A percentile compares a stretch with the other conserved stretches of the same genome.
These are phyloP conservation scores for Setophaga coronata DNA, from an alignment of 2,113 vertebrate species.

Conservation along the genomic window DNA sequence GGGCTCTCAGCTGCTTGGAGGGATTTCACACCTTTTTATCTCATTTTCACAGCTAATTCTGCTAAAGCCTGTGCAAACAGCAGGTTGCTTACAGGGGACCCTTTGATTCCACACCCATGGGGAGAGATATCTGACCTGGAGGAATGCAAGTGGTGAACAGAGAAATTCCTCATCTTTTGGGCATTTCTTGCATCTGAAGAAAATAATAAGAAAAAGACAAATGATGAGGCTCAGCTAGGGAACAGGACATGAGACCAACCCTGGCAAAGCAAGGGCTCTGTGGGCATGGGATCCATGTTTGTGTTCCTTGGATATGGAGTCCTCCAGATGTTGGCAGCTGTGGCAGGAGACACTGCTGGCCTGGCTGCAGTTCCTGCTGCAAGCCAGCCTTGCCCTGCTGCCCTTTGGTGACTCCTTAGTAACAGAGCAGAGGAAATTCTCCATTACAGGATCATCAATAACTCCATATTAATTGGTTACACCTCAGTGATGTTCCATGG, in stretches of 20 bases:
- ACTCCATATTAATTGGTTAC: neutral
- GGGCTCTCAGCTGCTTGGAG: neutral
- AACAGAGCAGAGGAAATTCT: neutral
- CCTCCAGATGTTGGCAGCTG: neutral
- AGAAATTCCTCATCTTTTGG: neutral
- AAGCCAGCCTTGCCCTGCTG: accelerated
- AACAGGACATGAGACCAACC: neutral
- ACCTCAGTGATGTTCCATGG: accelerated
- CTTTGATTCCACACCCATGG: accelerated
- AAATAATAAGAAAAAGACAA: neutral
- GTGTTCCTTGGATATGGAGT: neutral
- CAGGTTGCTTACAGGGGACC: neutral
- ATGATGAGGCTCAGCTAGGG: neutral
- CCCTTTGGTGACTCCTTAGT: accelerated
- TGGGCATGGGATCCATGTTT: accelerated
- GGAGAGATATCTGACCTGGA: accelerated
- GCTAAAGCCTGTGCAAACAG: neutral
- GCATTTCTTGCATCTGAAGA: neutral
- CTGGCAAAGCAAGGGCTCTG: neutral
- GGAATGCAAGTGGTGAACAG: accelerated
- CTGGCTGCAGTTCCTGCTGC: neutral
- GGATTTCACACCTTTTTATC: neutral
- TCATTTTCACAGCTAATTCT: neutral
- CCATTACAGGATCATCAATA: accelerated
- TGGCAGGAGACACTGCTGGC: accelerated